These are phyloP conservation scores for Drosophila novamexicana DNA, from an alignment of 1,140 invertebrate species.

Conservation along the genomic window DNA sequence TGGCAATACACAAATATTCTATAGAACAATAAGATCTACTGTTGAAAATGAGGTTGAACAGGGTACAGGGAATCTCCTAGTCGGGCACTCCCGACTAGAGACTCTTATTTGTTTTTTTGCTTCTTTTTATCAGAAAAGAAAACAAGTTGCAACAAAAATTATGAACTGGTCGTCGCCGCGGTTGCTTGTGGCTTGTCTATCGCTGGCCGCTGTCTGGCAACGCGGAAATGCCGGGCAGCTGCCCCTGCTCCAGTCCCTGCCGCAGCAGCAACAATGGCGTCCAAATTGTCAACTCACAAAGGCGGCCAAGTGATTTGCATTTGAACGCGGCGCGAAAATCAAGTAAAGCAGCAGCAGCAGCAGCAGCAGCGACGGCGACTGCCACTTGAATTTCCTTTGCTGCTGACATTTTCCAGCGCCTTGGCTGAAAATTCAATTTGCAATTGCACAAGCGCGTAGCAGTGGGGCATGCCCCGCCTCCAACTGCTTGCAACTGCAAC, in stretches of 20 bases:
- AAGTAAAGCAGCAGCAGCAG: constrained; percentile 49
- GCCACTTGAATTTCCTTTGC: constrained; percentile 77
- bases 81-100: no score
- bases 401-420: constrained; percentile 75
- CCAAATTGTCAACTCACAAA: constrained; percentile 81
- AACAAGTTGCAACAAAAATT: constrained; percentile 42
- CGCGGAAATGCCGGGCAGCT: constrained; percentile 73
- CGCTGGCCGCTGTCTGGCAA: constrained; percentile 69
- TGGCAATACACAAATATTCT: no score
- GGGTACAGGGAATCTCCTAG: no score
- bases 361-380: constrained; percentile 25
- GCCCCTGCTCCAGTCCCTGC: constrained; percentile 15
- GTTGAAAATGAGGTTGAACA: no score
- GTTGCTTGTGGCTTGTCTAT: constrained; percentile 64
- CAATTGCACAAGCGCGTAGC: constrained; percentile 81
- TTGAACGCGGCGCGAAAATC: constrained; percentile 78
- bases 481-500: constrained; percentile 3
- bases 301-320: constrained; percentile 81
- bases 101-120: no score
- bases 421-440: constrained; percentile 77
- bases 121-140: constrained; percentile 32
- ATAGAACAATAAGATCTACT: no score
- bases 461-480: constrained; percentile 22
- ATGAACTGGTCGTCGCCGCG: constrained; percentile 34
- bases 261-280: constrained; percentile 62